Evolutionary conservation across 2,113 vertebrate genomes (phyloP).

Genomic region (Loxodonta africana): DNA sequence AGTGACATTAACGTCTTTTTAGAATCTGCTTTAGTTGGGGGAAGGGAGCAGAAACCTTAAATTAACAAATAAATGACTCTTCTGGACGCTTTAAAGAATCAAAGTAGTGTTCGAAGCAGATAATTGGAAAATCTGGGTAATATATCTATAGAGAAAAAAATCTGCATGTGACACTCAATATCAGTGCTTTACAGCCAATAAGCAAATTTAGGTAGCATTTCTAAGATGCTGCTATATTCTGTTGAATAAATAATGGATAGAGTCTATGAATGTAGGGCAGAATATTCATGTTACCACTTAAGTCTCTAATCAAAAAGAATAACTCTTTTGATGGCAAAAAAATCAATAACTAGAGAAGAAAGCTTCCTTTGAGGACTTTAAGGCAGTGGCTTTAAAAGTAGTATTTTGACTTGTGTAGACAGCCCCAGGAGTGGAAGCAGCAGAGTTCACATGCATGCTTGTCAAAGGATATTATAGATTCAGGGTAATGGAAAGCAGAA

Average conservation of each 20-base stretch:
- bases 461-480: constrained; percentile 40
- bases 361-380: constrained; percentile 54
- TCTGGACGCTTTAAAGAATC: constrained; percentile 27
- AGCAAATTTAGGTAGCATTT: constrained; percentile 60
- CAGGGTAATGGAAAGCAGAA: neutral
- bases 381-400: constrained; percentile 61
- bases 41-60: constrained; percentile 22
- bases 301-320: constrained; percentile 61
- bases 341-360: constrained; percentile 72
- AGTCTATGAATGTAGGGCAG: neutral
- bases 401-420: neutral
- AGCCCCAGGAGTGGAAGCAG: neutral
- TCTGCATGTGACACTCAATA: neutral
- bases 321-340: constrained; percentile 70
- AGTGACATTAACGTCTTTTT: neutral
- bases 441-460: neutral
- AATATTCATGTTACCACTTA: constrained; percentile 44
- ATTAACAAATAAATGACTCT: constrained; percentile 37
- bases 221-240: constrained; percentile 31
- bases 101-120: constrained; percentile 18
- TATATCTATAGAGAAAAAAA: neutral
- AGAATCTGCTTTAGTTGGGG: neutral
- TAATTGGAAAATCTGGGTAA: constrained; percentile 40
- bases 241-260: constrained; percentile 61
- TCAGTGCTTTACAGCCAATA: neutral